A percentile compares a stretch with the other conserved stretches of the same genome.
Conservation (phyloP, 2,888 invertebrate species). For the Hipparchia sbordonii region DNA sequence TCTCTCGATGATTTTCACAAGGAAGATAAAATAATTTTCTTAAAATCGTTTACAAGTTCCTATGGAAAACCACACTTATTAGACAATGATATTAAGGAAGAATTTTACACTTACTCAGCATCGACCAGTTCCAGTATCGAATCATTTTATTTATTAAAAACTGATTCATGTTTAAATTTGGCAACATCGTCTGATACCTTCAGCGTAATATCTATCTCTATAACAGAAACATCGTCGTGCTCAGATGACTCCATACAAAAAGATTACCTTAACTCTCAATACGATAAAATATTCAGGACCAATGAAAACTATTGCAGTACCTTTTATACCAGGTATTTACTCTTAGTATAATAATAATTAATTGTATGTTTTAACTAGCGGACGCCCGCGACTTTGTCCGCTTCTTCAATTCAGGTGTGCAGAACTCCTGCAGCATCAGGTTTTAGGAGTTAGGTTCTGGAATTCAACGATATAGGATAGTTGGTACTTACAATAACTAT, state of each 20-base stretch:
- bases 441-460: no score
- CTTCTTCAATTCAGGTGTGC: no score
- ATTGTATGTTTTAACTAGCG: no score
- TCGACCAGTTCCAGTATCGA: slow-evolving; percentile 43
- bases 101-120: slow-evolving; percentile 2
- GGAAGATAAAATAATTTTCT: slow-evolving; percentile 1
- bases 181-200: slow-evolving; percentile 37
- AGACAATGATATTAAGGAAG: neutral
- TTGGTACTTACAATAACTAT: no score
- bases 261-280: neutral
- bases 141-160: slow-evolving; percentile 48
- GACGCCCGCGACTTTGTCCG: no score
- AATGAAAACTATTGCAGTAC: neutral
- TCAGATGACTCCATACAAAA: slow-evolving; percentile 12
- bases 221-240: slow-evolving; percentile 28
- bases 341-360: neutral
- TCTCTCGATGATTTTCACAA: neutral
- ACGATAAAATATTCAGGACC: neutral
- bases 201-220: slow-evolving; percentile 37
- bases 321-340: neutral
- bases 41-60: slow-evolving; percentile 6
- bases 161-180: slow-evolving; percentile 52
- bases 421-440: no score
- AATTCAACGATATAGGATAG: no score
- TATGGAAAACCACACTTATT: neutral